Evolutionary conservation across 2,113 vertebrate species (phyloP).

Genomic region (Oryzias celebensis): DNA sequence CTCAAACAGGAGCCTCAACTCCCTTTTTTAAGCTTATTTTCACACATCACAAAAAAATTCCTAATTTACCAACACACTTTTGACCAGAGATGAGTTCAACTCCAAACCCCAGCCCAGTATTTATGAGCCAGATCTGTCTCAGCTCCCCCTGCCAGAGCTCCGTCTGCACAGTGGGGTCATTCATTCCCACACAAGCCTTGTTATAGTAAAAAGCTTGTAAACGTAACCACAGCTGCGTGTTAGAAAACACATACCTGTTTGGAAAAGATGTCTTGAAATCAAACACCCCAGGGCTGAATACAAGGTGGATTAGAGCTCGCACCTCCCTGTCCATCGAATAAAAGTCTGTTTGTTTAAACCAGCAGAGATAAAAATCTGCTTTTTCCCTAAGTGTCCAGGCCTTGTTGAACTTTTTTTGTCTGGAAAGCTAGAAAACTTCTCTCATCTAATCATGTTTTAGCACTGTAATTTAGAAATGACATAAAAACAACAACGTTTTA

Average conservation of each 20-base stretch:
- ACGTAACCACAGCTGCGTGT: conserved; percentile 62
- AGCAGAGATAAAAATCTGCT: neutral
- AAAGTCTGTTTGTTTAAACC: conserved; percentile 1
- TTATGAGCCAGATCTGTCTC: conserved; percentile 52
- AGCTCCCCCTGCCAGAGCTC: conserved; percentile 50
- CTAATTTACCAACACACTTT: conserved; percentile 20
- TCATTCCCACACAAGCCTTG: conserved; percentile 60
- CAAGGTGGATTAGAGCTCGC: conserved; percentile 2
- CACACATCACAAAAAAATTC: conserved; percentile 1
- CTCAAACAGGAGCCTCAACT: neutral
- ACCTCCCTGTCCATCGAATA: too few relatives aligned
- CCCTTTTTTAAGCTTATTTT: too few relatives aligned
- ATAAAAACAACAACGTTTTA: too few relatives aligned
- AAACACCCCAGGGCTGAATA: conserved; percentile 11
- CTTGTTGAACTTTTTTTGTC: too few relatives aligned
- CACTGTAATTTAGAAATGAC: too few relatives aligned
- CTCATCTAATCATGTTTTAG: too few relatives aligned
- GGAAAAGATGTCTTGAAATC: conserved; percentile 32
- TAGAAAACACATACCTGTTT: conserved; percentile 64
- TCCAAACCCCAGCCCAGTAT: conserved; percentile 38
- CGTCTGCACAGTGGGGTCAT: conserved; percentile 61
- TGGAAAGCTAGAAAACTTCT: too few relatives aligned
- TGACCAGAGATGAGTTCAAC: conserved; percentile 13
- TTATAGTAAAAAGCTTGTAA: conserved; percentile 52
- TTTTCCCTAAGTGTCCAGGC: too few relatives aligned